Evolutionary conservation across 2,113 vertebrate genomes (phyloP), one percentile per base, ranked within the genome.

Genomic region (Recurvirostra avosetta): DNA sequence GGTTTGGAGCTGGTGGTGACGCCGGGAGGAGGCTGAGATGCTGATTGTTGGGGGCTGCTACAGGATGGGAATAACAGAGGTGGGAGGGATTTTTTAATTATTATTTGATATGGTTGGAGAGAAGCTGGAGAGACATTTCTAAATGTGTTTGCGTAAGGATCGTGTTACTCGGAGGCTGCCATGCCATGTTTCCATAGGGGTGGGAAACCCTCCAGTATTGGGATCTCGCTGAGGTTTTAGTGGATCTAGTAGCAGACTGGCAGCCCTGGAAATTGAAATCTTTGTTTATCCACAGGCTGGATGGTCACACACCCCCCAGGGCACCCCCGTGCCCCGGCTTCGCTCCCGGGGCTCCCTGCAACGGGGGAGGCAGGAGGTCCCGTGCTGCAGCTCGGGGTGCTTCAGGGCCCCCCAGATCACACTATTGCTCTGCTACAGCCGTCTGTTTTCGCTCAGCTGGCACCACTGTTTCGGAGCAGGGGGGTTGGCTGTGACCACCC

Each of bases 351-450:
- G 70, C n/a, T 74, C 38, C 49, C 66, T 68, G 36, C 56, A 26
- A 2, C 1, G 4, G 47, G 18, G 25, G 30, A 32, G 38, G 30
- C 47, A 45, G 70, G 36, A n/a, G 70, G 52, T 55, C 40, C 78
- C 2, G 0, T 26, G 47, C 63, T 72, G 72, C n/a, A 52, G 27
- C n/a, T 41, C 5, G 0, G 41, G 73, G 43, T 6, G 13, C 30
- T 41, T 30, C 52, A 43, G 15, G 16, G 11, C 20, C 34, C 71
- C 23, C 41, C 40, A 32, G 12, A 7, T 38, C 73, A 32, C 38
- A 5, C 52, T 15, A 0, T 2, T 38, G 23, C 72, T 83, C 23
- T 1, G 6, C 29, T 61, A 3, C 12, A 5, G 20, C 55, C 65
- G 7, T 8, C 29, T 77, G 0, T 77, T 83, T 89, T 29, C 10